phyloP scores from a whole-genome alignment of 2,888 invertebrate genomes.

The Leucophenga maculata region DNA sequence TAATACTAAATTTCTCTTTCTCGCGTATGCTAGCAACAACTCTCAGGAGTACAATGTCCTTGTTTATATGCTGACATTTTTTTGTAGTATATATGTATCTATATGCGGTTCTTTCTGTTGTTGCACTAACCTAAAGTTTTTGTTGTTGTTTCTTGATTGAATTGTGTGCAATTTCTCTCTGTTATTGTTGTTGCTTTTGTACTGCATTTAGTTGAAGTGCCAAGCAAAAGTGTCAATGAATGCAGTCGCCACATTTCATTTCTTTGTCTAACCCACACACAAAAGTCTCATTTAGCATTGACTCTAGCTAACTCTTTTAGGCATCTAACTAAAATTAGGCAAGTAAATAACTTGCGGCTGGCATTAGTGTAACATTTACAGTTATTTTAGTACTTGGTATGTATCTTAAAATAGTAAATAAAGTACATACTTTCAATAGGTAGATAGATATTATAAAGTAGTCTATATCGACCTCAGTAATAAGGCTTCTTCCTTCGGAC shows the following conservation, averaged over 20 bases:
- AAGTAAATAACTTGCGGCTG: too few relatives aligned
- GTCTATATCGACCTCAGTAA: too few relatives aligned
- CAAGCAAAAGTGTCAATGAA: neutral
- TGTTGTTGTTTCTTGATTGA: constrained; percentile 56
- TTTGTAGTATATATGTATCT: constrained; percentile 3
- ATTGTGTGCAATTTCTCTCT: constrained; percentile 53
- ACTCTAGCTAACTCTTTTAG: too few relatives aligned
- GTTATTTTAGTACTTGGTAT: too few relatives aligned
- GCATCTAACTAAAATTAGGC: neutral
- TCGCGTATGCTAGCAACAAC: constrained; percentile 21
- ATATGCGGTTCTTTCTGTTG: constrained; percentile 31
- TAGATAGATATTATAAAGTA: too few relatives aligned
- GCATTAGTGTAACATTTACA: too few relatives aligned
- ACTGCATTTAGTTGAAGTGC: neutral
- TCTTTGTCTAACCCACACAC: neutral
- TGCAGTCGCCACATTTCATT: too few relatives aligned
- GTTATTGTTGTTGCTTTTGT: constrained; percentile 3
- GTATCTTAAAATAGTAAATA: too few relatives aligned
- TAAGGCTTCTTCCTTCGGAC: too few relatives aligned
- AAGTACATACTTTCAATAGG: too few relatives aligned
- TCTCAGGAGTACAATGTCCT: constrained; percentile 64
- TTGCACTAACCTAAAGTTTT: constrained; percentile 24
- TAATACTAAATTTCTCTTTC: constrained; percentile 10
- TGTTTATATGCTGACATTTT: constrained; percentile 59
- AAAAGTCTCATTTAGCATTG: neutral